These are phyloP conservation scores for Pelmatolapia mariae DNA, from an alignment of 2,113 vertebrate genomes.

Conservation along the genomic window DNA sequence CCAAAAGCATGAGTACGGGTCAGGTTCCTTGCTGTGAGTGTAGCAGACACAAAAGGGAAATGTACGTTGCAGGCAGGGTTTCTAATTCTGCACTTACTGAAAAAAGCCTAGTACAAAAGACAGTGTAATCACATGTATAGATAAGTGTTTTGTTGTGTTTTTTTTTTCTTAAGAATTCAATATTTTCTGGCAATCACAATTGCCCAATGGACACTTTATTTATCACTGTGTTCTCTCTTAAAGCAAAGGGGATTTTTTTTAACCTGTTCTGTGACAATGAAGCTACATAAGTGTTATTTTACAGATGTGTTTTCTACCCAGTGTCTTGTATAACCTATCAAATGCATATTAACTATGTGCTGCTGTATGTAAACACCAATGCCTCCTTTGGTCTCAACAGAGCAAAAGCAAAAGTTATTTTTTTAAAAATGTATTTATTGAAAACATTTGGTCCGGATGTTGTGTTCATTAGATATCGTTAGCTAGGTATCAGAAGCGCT, in stretches of 20 bases:
- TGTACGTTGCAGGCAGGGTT: background rate
- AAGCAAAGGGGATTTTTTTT: background rate
- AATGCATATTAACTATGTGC: background rate
- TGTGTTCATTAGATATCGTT: background rate
- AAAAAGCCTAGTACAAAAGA: background rate
- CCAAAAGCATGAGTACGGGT: background rate
- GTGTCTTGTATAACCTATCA: background rate
- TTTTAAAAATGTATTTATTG: slow-evolving; percentile 17
- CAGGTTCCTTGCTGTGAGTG: background rate
- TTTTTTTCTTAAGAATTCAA: background rate
- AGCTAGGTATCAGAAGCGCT: background rate
- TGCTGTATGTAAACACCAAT: slow-evolving; percentile 16
- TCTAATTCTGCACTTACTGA: background rate
- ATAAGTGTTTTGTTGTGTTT: background rate
- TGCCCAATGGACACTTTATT: background rate
- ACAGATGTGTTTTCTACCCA: slow-evolving; percentile 17
- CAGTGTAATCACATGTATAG: background rate
- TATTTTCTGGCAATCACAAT: background rate
- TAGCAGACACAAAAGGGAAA: background rate
- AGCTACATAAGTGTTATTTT: slow-evolving; percentile 1
- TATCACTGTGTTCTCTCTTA: slow-evolving; percentile 31
- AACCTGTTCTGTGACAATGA: background rate
- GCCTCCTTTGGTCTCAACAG: background rate
- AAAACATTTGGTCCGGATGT: background rate
- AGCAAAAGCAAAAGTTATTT: slow-evolving; percentile 21